Percentiles rank a stretch among this genome's conserved stretches.
Conservation (phyloP, 1,140 invertebrate genomes). For the Diploscapter pachys region DNA sequence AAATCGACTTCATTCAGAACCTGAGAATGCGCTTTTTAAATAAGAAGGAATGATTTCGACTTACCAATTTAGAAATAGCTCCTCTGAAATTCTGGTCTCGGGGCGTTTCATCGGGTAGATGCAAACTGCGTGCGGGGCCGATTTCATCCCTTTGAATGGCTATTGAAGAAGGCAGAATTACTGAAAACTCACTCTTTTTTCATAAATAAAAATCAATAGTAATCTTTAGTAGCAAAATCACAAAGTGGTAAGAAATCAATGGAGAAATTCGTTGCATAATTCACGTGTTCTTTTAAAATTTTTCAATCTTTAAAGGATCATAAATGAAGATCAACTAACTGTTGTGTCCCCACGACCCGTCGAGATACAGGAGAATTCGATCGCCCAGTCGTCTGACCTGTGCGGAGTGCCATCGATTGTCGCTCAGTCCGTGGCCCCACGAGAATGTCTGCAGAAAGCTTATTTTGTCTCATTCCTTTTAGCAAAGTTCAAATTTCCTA, state of each 20-base stretch:
- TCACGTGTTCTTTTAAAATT: no score
- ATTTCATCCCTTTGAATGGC: conserved; percentile 32
- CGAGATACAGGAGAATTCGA: conserved; percentile 77
- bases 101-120: conserved; percentile 7
- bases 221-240: no score
- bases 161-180: conserved; percentile 64
- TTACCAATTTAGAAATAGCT: conserved; percentile 23
- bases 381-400: conserved; percentile 77
- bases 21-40: neutral
- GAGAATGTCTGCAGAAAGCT: conserved; percentile 42
- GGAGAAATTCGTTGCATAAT: no score
- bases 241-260: no score
- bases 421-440: conserved; percentile 76
- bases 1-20: conserved; percentile 27
- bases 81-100: conserved; percentile 30
- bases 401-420: conserved; percentile 90
- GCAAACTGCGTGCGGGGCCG: conserved; percentile 15
- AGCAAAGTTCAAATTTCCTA: no score
- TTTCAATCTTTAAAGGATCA: neutral
- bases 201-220: no score
- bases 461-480: neutral
- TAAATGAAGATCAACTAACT: conserved; percentile 24
- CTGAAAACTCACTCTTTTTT: conserved; percentile 7
- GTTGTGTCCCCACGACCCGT: conserved; percentile 64
- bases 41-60: neutral